phyloP scores from a whole-genome alignment of 2,113 vertebrate species.

The Motacilla tschutschensis region DNA sequence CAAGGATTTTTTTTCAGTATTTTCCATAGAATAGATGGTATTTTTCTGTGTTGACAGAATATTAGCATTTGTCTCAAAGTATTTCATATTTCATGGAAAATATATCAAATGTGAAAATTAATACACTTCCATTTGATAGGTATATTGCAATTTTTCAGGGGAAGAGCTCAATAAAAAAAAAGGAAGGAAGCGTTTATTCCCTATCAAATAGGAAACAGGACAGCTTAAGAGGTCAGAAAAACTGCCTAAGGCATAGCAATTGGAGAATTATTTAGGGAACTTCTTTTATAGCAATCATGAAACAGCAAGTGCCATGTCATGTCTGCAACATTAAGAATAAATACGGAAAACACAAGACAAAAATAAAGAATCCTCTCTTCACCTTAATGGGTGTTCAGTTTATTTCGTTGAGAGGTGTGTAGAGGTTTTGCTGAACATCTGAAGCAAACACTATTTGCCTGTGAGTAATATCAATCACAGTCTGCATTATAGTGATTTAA shows the following conservation, averaged over 20 bases:
- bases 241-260: neutral
- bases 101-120: neutral
- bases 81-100: neutral
- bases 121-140: neutral
- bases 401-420: neutral
- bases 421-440: neutral
- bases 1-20: neutral
- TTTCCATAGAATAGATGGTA: neutral
- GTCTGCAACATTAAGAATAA: neutral
- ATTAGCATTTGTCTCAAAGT: neutral
- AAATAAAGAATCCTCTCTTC: accelerated
- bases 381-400: neutral
- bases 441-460: neutral
- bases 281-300: neutral
- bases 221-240: neutral
- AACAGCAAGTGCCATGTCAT: neutral
- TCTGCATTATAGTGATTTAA: neutral
- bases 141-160: neutral
- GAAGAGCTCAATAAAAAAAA: neutral
- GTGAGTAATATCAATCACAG: neutral
- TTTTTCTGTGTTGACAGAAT: neutral
- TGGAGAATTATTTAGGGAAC: neutral
- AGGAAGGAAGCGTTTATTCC: neutral
- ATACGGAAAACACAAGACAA: neutral
- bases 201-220: neutral